Evolutionary conservation across 2,113 vertebrate species (phyloP), one percentile per base, ranked within the genome.

Genomic region (Aegotheles bennettii): DNA sequence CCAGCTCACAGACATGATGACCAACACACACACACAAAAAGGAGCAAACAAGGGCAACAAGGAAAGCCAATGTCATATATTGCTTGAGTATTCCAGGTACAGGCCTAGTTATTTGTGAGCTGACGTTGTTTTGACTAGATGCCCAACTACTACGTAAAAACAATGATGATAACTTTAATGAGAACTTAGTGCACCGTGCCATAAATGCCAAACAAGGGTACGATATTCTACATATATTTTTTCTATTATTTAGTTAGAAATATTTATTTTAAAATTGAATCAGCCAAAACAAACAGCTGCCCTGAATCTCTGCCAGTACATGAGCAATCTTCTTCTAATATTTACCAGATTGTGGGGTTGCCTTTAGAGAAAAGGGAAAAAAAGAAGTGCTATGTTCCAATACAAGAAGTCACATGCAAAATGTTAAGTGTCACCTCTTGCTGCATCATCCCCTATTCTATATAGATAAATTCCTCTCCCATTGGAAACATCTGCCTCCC

Each of bases 271-370:
- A 21, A 90, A 84, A 71, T 26, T 3, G 13, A 87, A 63, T 75
- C 28, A 57, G 83, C 83, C 92, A 92, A 84, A 93, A 59, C 42
- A 90, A 95, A 71, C 64, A 93, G 43, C 64, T 94, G 83, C 70
- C 50, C 56, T 80, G 36, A 88, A 86, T 77, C 51, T 84, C 36
- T 90, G 92, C 92, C 92, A 96, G 56, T 42, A 56, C 23, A 48
- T 86, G 76, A 96, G 86, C 73, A 95, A 92, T 90, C 68, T 81
- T 56, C 20, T 95, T 71, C 63, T 80, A 89, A 89, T 87, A 86
- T 84, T 84, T 93, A 74, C 68, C 79, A 94, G 73, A 87, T 81
- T 92, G 80, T 60, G 50, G 9, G 10, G 33, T 76, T 75, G 75
- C 31, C 28, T 90, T 86, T 51, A 75, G 29, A 93, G 54, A 88